Base-by-base conservation (phyloP, 92 coral and sea anemone species). In the Porites lobata region DNA sequence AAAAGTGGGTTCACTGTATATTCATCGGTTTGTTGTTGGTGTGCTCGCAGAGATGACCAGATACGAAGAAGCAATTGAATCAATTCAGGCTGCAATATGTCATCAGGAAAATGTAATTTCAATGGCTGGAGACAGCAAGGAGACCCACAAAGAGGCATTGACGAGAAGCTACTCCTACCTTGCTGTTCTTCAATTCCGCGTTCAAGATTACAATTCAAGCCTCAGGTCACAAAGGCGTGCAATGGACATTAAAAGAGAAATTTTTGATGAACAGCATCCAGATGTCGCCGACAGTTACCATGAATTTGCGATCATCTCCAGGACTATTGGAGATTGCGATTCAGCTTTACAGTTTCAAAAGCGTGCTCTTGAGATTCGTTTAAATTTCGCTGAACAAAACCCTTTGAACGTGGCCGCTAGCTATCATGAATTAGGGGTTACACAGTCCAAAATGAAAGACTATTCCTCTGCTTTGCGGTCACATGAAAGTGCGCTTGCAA, bases 401-500 rank as follows among this genome's bases (percentile, higher is more conserved):
- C 65, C 64, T 5, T 54, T 59, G 18, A 59, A 20, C 1, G 19
- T 26, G 54, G 79, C 79, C 1, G 50, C 9, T n/a, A 75, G 79
- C 50, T 19, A 54, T 53, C 79, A 75, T 20, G 50, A 53, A 24
- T 18, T 75, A 12, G 79, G 65, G 21, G 79, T 53, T 2, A 75
- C 65, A 53, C 63, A 74, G 78, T 74, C 65, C n/a, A 20, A 52
- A 51, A 20, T 53, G 18, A 63, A 56, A 1, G 43, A 74, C 43
- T 74, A 9, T 2, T 20, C 78, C 15, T 26, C 78, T 20, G 86
- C 90, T 0, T 50, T 79, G 2, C 1, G 21, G 6, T 62, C 75
- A 13, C 85, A 79, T 47, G 10, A 70, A 56, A 7, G 58, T 8
- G 91, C 87, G 18, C 91, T 81, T 2, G n/a, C 73, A 8, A 73